Percentiles rank a stretch among this genome's conserved stretches.
Evolutionary conservation across 2,888 invertebrate genomes (phyloP).

Genomic region (Epinotia demarniana): DNA sequence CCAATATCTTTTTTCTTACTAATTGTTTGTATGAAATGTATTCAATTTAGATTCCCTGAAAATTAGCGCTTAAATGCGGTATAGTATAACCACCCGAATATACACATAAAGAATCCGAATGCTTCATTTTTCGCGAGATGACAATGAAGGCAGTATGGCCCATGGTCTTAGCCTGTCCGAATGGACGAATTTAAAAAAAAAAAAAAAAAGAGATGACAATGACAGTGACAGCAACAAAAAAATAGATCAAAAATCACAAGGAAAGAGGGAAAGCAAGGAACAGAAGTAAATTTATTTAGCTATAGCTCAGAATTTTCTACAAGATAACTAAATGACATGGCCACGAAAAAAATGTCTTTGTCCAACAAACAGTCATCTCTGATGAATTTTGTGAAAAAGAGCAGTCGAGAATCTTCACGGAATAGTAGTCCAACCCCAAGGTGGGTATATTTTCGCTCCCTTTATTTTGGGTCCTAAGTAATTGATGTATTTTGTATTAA

Average conservation of each 20-base stretch:
- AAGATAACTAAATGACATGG: constrained; percentile 50
- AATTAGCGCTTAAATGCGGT: too few species aligned
- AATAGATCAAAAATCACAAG: neutral
- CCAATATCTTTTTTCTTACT: too few species aligned
- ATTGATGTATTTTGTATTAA: neutral
- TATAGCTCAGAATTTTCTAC: neutral
- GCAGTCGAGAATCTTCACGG: constrained; percentile 51
- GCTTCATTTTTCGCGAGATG: neutral
- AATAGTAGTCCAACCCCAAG: constrained; percentile 52
- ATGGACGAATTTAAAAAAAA: too few species aligned
- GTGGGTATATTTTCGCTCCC: constrained; percentile 34
- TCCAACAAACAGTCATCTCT: constrained; percentile 61
- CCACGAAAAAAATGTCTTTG: constrained; percentile 52
- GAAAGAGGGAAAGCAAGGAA: constrained; percentile 22
- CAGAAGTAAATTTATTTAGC: neutral
- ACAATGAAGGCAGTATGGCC: too few species aligned
- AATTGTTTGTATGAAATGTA: too few species aligned
- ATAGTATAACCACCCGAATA: too few species aligned
- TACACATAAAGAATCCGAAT: neutral
- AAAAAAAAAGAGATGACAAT: neutral
- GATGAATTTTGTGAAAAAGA: constrained; percentile 65
- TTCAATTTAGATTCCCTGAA: too few species aligned
- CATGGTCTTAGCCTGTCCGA: too few species aligned
- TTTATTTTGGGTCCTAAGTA: neutral
- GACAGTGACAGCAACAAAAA: neutral